Conservation (phyloP, 2,113 vertebrate genomes). For the Neotoma lepida region DNA sequence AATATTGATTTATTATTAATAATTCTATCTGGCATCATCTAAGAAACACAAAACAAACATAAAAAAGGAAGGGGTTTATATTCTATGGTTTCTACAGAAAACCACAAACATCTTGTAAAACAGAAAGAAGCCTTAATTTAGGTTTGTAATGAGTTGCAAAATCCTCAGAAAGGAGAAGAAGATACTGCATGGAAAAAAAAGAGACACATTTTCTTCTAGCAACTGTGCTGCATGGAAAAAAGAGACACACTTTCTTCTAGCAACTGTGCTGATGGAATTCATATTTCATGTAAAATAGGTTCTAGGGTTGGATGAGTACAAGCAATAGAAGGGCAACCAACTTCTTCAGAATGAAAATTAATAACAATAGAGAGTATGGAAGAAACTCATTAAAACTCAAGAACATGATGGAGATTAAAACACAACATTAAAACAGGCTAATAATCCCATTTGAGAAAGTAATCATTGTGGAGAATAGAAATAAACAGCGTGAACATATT, state of each 20-base stretch:
- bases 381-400: conserved; percentile 67
- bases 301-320: conserved; percentile 33
- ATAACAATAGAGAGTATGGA: conserved; percentile 32
- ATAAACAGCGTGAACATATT: conserved; percentile 37
- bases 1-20: neutral
- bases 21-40: neutral
- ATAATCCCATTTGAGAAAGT: conserved; percentile 59
- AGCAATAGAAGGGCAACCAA: conserved; percentile 32
- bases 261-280: conserved; percentile 23
- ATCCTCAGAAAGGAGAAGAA: neutral
- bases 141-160: neutral
- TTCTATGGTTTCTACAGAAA: conserved; percentile 35
- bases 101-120: conserved; percentile 1
- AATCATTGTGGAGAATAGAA: conserved; percentile 56
- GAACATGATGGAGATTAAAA: conserved; percentile 69
- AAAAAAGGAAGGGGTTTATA: neutral
- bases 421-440: conserved; percentile 39
- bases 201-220: neutral
- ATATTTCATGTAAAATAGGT: conserved; percentile 47
- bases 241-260: neutral
- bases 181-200: neutral
- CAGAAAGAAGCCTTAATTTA: neutral
- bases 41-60: neutral
- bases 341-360: conserved; percentile 69
- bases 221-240: neutral